Evolutionary conservation across 2,113 vertebrate genomes (phyloP), one percentile per base, ranked within the genome.

Genomic region (Rhinolophus ferrumequinum): DNA sequence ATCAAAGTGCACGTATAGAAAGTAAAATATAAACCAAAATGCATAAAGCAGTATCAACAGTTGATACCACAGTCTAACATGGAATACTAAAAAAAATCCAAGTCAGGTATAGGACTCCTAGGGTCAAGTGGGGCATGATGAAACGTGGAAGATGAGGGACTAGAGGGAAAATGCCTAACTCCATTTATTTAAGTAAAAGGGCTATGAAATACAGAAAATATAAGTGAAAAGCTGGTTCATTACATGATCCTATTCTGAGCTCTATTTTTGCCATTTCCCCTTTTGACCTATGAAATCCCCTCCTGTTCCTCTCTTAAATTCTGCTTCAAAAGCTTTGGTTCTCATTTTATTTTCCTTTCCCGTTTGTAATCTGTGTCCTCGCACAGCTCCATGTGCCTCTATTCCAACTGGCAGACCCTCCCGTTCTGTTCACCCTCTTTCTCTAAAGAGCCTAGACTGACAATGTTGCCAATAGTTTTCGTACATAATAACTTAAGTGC

Each of bases 401-500:
- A 24, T 8, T 96, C 92, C 93, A 90, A 44, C 73, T 52, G 52
- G 38, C 75, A 62, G 76, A 41, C 87, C 90, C 80, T 0, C 93
- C 97, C 96, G 96, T 97, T 90, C 97, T 16, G 73, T 62, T 96
- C 97, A 72, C 81, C 87, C 52, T 69, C 88, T 79, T 86, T 96
- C 96, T 96, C 97, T 94, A 92, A 97, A 93, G 93, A 94, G 97
- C 54, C 95, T 91, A 94, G 95, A 98, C 97, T 97, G 97, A 94
- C 98, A 98, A 98, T 98, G 98, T 97, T 94, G 97, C 97, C 85
- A 97, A 98, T 98, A 97, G 98, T 98, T 98, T 98, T 97, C 98
- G 98, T 98, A 98, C 97, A 97, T 98, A 98, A 98, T 98, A 97
- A 98, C 98, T 98, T 98, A 98, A 98, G 98, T 98, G 98, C 98